Base-by-base conservation (phyloP, 2,888 invertebrate species). In the Epinotia nisella region DNA sequence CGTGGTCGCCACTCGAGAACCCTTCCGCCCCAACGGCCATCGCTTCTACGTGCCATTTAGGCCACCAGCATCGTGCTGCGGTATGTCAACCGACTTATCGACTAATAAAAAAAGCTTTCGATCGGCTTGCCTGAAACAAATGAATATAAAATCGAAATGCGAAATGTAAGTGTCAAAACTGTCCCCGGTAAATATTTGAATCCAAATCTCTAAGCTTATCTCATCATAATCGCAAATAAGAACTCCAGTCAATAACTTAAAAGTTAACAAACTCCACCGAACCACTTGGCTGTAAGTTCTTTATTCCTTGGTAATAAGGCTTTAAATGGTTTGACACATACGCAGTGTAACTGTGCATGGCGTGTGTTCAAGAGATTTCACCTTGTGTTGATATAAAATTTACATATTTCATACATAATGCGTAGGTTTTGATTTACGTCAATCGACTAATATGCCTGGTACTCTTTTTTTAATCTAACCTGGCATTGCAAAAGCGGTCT, bases 361-460 rank as follows among this genome's bases (percentile, higher is more conserved):
- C 62, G 70, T 70, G 55, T 62, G 62, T 70, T 62, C 45, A 39
- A 61, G 61, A 61, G 61, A 70, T 70, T 70, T 70, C 53, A 61
- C 69, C 69, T 70, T 61, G 60, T 70, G 70, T 70, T 70, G 61
- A 70, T 70, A 61, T 49, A 60, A 59, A 53, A 70, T 70, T 70
- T 24, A 59, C 70, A 70, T 70, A 61, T 70, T 60, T 67, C 60
- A 60, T 70, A 60, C 70, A 61, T 41, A 55, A 53, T 55, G 70
- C 61, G 61, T 70, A 53, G 69, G 69, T 39, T 70, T 39, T 62
- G 70, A 70, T 70, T 70, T 61, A 70, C 51, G 39, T 49, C 35
- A 41, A 51, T 24, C 24, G 62, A 10, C 49, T 62, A 45, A 61
- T 61, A 49, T 62, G 24, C 11, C 17, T 3, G 24, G 15, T 49